A percentile compares a stretch with the other conserved stretches of the same genome.
Evolutionary conservation across 2,113 vertebrate species (phyloP).

Genomic region (Epinephelus cyanopodus): DNA sequence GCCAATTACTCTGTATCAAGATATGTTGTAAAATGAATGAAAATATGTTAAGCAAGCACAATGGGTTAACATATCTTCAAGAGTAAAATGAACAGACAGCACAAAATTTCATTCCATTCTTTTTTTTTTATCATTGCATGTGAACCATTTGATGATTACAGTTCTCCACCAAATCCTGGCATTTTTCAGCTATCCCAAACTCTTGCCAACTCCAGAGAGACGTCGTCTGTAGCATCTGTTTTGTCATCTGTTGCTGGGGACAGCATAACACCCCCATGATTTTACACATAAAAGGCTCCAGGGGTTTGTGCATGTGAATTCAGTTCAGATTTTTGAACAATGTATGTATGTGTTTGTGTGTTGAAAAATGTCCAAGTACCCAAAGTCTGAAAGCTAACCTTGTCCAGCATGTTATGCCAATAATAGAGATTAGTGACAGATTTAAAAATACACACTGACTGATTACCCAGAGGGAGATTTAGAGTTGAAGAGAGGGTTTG

Average conservation of each 20-base stretch:
- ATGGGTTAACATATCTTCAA: neutral
- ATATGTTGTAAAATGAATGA: neutral
- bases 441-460: constrained; percentile 71
- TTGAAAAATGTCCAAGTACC: neutral
- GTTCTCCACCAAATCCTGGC: constrained; percentile 1
- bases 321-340: neutral
- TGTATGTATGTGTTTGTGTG: neutral
- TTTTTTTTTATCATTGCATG: neutral
- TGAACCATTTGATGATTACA: constrained; percentile 15
- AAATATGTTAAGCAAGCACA: neutral
- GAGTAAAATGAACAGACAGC: neutral
- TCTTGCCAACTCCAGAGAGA: constrained; percentile 32
- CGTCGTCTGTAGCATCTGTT: constrained; percentile 36
- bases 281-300: constrained; percentile 19
- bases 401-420: constrained; percentile 66
- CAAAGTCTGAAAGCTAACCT: constrained; percentile 60
- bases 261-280: neutral
- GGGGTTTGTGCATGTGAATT: neutral
- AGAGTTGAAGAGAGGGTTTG: constrained; percentile 45
- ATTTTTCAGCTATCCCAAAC: constrained; percentile 21
- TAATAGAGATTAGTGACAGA: constrained; percentile 74
- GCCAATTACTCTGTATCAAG: neutral
- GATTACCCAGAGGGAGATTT: constrained; percentile 74
- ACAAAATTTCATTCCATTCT: neutral
- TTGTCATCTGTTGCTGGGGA: constrained; percentile 42